Conservation (phyloP, 2,888 invertebrate genomes). For the Galerucella nymphaeae region DNA sequence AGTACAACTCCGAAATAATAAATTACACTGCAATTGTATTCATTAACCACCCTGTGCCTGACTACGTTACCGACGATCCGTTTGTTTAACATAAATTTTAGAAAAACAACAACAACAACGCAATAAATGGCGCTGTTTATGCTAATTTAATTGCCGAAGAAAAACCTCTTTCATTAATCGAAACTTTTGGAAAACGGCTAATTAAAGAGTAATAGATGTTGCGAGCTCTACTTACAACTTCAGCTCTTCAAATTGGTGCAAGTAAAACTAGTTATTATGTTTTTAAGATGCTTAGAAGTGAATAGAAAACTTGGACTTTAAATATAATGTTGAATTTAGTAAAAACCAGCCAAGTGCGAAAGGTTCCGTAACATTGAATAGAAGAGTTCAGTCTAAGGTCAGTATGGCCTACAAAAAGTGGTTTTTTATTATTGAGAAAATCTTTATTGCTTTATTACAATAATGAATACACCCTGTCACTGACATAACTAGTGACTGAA, state of each 20-base stretch:
- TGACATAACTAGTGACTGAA: too few species aligned
- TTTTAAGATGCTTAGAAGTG: not conserved
- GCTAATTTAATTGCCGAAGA: constrained; percentile 29
- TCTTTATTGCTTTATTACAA: too few species aligned
- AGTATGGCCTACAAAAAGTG: too few species aligned
- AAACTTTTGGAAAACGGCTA: constrained; percentile 20
- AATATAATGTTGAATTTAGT: too few species aligned
- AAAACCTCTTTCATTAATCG: constrained; percentile 23
- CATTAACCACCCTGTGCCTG: constrained; percentile 49
- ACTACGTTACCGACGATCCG: constrained; percentile 34
- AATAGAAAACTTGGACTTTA: not conserved
- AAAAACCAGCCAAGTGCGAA: too few species aligned
- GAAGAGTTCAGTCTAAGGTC: too few species aligned
- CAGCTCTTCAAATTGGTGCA: not conserved
- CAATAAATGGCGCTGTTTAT: constrained; percentile 30
- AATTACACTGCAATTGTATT: constrained; percentile 58
- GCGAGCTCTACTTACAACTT: not conserved
- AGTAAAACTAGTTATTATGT: not conserved
- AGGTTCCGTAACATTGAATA: too few species aligned
- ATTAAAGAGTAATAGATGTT: constrained; percentile 11
- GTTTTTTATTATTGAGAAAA: too few species aligned
- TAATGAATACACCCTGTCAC: too few species aligned
- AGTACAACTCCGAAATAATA: constrained; percentile 54
- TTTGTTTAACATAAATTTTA: constrained; percentile 38
- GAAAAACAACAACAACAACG: constrained; percentile 20